These are phyloP conservation scores for Cyprinella venusta DNA, from an alignment of 2,797 vertebrate species.

Conservation along the genomic window DNA sequence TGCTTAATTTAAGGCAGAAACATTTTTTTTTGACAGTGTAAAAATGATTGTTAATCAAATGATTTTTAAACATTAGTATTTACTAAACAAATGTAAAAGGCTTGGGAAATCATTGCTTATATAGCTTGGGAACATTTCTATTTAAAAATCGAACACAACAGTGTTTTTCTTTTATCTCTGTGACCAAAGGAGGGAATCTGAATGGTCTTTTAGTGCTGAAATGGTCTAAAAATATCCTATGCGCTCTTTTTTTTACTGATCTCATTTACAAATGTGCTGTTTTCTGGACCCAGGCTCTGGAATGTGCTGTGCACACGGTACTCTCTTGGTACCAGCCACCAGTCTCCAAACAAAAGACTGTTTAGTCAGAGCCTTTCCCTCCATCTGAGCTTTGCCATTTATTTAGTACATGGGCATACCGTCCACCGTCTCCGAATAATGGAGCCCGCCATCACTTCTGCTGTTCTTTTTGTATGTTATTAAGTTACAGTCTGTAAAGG, in stretches of 20 bases:
- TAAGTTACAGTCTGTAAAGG: not conserved
- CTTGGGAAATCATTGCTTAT: not conserved
- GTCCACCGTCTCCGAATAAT: not conserved
- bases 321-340: conserved; percentile 58
- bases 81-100: not conserved
- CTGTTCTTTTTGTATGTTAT: not conserved
- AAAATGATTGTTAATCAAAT: too few species aligned
- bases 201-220: conserved; percentile 1
- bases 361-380: conserved; percentile 45
- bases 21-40: too few species aligned
- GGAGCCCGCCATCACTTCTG: not conserved
- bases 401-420: not conserved
- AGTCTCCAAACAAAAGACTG: conserved; percentile 56
- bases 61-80: not conserved
- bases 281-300: conserved; percentile 39
- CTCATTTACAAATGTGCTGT: conserved; percentile 35
- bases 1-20: too few species aligned
- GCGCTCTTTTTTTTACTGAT: not conserved
- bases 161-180: not conserved
- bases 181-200: not conserved
- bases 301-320: conserved; percentile 47
- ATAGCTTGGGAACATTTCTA: not conserved
- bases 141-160: not conserved
- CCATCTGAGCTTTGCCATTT: conserved; percentile 23
- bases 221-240: conserved; percentile 1